phyloP scores from a whole-genome alignment of 2,113 vertebrate species.

The Machaerirhynchus nigripectus region DNA sequence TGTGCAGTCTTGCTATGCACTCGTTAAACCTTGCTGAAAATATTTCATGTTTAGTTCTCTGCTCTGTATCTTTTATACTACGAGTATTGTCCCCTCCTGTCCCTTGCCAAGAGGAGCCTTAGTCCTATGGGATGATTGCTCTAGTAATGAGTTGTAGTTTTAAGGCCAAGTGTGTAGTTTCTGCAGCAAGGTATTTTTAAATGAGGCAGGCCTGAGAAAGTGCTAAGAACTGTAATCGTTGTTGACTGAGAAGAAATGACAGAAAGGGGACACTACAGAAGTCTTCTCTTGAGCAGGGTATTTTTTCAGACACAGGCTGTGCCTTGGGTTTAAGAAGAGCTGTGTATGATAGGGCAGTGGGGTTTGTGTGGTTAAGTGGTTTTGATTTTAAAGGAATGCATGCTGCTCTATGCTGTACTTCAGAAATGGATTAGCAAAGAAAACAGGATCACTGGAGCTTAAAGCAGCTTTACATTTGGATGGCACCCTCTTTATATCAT shows the following conservation, averaged over 20 bases:
- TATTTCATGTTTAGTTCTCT: not conserved
- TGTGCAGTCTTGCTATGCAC: not conserved
- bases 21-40: not conserved
- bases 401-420: not conserved
- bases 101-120: not conserved
- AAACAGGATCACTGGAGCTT: not conserved
- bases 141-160: not conserved
- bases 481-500: not conserved
- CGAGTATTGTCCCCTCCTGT: not conserved
- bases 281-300: not conserved
- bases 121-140: not conserved
- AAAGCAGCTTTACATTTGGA: not conserved
- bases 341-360: not conserved
- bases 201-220: not conserved
- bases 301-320: not conserved
- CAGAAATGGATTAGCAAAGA: not conserved
- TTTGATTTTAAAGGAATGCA: not conserved
- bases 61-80: not conserved
- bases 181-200: conserved; percentile 44
- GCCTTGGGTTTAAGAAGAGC: not conserved
- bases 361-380: not conserved
- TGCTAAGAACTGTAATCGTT: not conserved
- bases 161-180: not conserved
- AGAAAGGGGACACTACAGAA: conserved; percentile 1
- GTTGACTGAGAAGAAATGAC: conserved; percentile 23